These are phyloP conservation scores for Cerastoderma edule DNA, from an alignment of 2,888 invertebrate species.

Conservation along the genomic window DNA sequence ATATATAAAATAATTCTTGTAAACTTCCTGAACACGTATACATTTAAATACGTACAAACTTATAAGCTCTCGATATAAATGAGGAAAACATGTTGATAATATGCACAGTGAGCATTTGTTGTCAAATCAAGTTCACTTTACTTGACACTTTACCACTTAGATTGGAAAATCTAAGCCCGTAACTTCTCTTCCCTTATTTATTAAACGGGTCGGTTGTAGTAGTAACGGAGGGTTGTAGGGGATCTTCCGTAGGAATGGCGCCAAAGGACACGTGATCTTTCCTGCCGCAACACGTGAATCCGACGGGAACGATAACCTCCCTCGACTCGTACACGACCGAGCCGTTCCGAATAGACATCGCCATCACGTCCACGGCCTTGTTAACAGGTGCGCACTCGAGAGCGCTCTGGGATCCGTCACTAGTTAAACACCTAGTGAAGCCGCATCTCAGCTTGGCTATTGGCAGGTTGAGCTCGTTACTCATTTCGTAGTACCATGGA, in stretches of 20 bases:
- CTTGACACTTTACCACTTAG: not conserved
- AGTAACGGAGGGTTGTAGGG: not conserved
- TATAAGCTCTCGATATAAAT: too few relatives aligned
- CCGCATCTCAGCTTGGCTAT: constrained; percentile 28
- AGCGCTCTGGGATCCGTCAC: not conserved
- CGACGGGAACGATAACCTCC: not conserved
- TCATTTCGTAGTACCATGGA: constrained; percentile 51
- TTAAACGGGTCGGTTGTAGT: not conserved
- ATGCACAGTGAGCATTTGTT: too few relatives aligned
- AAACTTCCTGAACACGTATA: too few relatives aligned
- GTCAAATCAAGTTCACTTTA: too few relatives aligned
- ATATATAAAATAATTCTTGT: too few relatives aligned
- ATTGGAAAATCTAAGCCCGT: not conserved
- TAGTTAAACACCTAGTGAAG: not conserved
- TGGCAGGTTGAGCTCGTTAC: constrained; percentile 33
- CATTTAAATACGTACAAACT: too few relatives aligned
- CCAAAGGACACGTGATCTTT: not conserved
- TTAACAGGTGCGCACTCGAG: constrained; percentile 1
- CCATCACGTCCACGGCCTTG: not conserved
- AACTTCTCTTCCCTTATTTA: not conserved
- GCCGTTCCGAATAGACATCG: not conserved
- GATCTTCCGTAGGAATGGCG: not conserved
- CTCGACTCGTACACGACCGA: not conserved
- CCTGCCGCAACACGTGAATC: not conserved
- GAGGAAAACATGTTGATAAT: too few relatives aligned